Evolutionary conservation across 2,888 invertebrate species (phyloP).

Genomic region (Neoaliturus tenellus): DNA sequence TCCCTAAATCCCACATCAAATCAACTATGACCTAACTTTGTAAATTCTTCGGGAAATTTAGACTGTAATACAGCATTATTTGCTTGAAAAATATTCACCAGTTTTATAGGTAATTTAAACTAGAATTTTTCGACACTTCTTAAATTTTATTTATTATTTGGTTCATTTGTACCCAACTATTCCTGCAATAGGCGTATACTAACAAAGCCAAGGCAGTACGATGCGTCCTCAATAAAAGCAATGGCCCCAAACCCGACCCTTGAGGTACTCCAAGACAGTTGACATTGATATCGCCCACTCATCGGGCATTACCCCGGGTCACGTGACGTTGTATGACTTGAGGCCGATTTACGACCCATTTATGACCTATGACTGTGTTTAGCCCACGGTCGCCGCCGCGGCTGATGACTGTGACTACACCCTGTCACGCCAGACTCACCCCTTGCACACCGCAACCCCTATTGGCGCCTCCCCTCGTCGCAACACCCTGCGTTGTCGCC

Average conservation of each 20-base stretch:
- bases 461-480: neutral
- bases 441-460: neutral
- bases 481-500: constrained; percentile 10
- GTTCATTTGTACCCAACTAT: no score
- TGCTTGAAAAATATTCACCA: no score
- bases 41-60: no score
- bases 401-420: constrained; percentile 3
- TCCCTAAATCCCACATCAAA: no score
- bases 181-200: no score
- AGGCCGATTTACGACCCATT: neutral
- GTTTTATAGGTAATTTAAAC: no score
- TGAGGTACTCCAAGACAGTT: neutral
- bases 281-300: neutral
- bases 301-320: neutral
- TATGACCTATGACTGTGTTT: neutral
- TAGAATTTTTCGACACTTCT: no score
- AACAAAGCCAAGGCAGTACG: no score
- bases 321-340: constrained; percentile 7
- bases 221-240: no score
- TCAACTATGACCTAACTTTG: no score
- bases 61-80: no score
- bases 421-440: neutral
- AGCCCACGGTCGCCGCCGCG: neutral
- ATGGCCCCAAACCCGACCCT: neutral
- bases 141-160: no score